phyloP scores from a whole-genome alignment of 2,113 vertebrate genomes.

The Lontra canadensis region DNA sequence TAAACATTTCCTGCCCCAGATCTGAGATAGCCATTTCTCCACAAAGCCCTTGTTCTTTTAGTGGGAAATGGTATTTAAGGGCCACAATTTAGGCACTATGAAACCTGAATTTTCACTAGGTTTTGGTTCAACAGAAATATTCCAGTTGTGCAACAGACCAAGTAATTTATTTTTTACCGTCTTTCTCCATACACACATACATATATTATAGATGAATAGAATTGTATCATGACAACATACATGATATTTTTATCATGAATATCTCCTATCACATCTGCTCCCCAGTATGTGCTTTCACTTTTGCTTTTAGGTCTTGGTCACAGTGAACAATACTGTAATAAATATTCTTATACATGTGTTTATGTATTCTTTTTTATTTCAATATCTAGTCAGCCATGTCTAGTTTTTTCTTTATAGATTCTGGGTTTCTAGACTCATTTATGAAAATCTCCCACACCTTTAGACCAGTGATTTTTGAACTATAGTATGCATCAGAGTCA shows the following conservation, averaged over 20 bases:
- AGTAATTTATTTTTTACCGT: not conserved
- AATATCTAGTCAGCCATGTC: not conserved
- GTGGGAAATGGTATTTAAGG: not conserved
- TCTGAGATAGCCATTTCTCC: not conserved
- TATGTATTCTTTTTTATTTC: not conserved
- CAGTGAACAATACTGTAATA: not conserved
- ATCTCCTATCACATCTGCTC: not conserved
- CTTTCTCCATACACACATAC: not conserved
- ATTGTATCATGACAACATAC: not conserved
- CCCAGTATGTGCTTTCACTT: not conserved
- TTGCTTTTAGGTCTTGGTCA: not conserved
- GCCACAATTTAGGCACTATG: not conserved
- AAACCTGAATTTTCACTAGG: conserved; percentile 27
- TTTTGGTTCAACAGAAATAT: not conserved
- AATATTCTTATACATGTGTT: not conserved
- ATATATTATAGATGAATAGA: not conserved
- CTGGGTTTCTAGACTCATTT: not conserved
- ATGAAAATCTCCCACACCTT: not conserved
- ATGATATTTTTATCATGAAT: not conserved
- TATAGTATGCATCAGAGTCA: not conserved
- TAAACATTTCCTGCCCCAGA: not conserved
- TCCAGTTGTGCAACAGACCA: not conserved
- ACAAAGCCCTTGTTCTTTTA: not conserved
- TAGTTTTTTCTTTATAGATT: not conserved
- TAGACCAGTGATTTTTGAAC: not conserved